Conservation (phyloP, 2,888 invertebrate species). For the Cactoblastis cactorum region DNA sequence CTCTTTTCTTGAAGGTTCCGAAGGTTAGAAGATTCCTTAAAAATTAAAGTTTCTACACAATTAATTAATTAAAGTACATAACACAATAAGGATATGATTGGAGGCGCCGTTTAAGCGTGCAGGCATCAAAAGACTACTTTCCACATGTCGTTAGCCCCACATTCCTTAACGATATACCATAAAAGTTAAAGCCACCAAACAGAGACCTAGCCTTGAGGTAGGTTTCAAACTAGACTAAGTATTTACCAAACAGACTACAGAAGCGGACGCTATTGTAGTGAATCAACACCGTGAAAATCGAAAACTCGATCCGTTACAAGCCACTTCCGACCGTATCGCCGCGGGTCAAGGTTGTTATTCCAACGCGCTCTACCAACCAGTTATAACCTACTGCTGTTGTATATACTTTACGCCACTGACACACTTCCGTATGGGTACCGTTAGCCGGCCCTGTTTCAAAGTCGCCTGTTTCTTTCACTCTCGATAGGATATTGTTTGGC, state of each 20-base stretch:
- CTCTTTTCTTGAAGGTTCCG: too few species aligned
- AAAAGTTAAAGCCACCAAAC: slow-evolving; percentile 1
- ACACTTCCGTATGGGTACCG: slow-evolving; percentile 76
- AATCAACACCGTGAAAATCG: slow-evolving; percentile 77
- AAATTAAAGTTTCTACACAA: too few species aligned
- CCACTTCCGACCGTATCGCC: slow-evolving; percentile 45
- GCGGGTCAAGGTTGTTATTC: slow-evolving; percentile 65
- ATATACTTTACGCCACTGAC: slow-evolving; percentile 72
- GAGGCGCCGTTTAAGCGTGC: too few species aligned
- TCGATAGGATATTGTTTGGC: slow-evolving; percentile 47
- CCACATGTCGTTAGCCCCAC: too few species aligned
- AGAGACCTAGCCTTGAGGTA: slow-evolving; percentile 62
- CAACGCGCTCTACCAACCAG: slow-evolving; percentile 31
- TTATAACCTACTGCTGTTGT: slow-evolving; percentile 52
- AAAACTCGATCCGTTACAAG: slow-evolving; percentile 50
- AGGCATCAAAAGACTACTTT: too few species aligned
- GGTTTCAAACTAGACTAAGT: slow-evolving; percentile 61
- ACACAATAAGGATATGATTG: too few species aligned
- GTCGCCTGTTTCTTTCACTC: slow-evolving; percentile 70
- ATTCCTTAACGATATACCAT: not conserved
- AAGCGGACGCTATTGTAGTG: slow-evolving; percentile 67
- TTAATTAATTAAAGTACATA: too few species aligned
- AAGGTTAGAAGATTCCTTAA: too few species aligned
- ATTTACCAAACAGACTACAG: slow-evolving; percentile 60
- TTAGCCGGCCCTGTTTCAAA: slow-evolving; percentile 71